Base-by-base conservation (phyloP, 2,797 vertebrate species). In the Protosalanx chinensis region DNA sequence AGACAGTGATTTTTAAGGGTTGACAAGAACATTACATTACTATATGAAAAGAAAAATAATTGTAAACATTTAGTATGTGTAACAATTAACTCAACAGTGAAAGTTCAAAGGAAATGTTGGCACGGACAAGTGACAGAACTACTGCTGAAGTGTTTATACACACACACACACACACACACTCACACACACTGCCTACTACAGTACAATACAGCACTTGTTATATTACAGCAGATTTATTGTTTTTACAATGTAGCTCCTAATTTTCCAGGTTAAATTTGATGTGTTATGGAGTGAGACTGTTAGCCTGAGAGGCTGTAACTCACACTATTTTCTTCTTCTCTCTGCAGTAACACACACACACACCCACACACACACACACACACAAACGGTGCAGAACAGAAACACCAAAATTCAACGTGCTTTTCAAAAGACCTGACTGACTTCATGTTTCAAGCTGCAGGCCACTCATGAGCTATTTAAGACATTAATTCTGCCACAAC, bases 251-350 rank as follows among this genome's bases (percentile, higher is more conserved):
- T 80, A 80, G 80, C 86, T 88, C 81, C 70, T 69, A 66, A 73
- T 86, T 84, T 88, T 86, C 80, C 70, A 57, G 81, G 79, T 72
- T 84, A 71, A 83, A 83, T 84, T 78, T 85, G 62, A 13, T 71
- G 84, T 82, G 81, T 85, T 82, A 75, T 49, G 77, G 73, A 71
- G 72, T 85, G 88, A 86, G 89, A 90, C 86, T 72, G 70, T 85
- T 89, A 75, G 84, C 88, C 79, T 70, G 49, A 77, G 81, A 88
- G 81, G 79, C 85, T 83, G 87, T 83, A 82, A 81, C 82, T 78
- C 81, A 84, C 85, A 88, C 84, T 88, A 83, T 80, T 87, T 87
- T 88, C 87, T 87, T 88, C 87, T 83, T 72, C 27, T 70, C 82
- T 86, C 85, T 88, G 84, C 88, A 89, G 61, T n/a, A 33, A 60